phyloP scores from a whole-genome alignment of 92 coral and sea anemone genomes.

The Porites lobata region DNA sequence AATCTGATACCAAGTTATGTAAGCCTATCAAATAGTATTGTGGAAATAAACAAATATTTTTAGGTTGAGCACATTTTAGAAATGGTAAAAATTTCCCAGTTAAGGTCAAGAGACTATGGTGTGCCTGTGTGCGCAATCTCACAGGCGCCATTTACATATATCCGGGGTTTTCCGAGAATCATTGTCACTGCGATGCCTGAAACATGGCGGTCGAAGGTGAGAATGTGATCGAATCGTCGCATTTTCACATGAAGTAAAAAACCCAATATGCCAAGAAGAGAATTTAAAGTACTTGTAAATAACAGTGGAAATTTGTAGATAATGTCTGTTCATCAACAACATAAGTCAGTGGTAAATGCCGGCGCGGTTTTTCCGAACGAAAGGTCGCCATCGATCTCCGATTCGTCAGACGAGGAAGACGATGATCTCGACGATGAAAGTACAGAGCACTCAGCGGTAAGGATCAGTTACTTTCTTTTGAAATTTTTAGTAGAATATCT shows the following conservation, averaged over 20 bases:
- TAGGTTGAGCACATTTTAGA: no score
- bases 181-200: slow-evolving; percentile 89
- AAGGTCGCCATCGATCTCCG: slow-evolving; percentile 98
- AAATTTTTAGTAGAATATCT: neutral
- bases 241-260: slow-evolving; percentile 62
- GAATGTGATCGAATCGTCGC: slow-evolving; percentile 76
- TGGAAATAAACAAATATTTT: no score
- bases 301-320: slow-evolving; percentile 31
- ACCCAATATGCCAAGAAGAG: slow-evolving; percentile 71
- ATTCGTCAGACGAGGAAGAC: slow-evolving; percentile 97
- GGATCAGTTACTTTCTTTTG: slow-evolving; percentile 39
- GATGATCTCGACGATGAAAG: slow-evolving; percentile 94
- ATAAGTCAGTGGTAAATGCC: slow-evolving; percentile 79
- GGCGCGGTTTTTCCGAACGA: slow-evolving; percentile 91
- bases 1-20: no score
- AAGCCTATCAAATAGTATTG: no score
- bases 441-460: slow-evolving; percentile 94
- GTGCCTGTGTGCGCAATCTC: slow-evolving; percentile 81
- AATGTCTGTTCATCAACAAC: slow-evolving; percentile 88
- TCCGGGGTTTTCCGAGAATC: slow-evolving; percentile 98
- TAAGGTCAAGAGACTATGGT: neutral
- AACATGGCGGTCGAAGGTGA: slow-evolving; percentile 77
- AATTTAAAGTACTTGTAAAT: slow-evolving; percentile 29
- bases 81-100: neutral
- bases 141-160: slow-evolving; percentile 83